Evolutionary conservation across 2,113 vertebrate genomes (phyloP), one percentile per base, ranked within the genome.

Genomic region (Egretta garzetta): DNA sequence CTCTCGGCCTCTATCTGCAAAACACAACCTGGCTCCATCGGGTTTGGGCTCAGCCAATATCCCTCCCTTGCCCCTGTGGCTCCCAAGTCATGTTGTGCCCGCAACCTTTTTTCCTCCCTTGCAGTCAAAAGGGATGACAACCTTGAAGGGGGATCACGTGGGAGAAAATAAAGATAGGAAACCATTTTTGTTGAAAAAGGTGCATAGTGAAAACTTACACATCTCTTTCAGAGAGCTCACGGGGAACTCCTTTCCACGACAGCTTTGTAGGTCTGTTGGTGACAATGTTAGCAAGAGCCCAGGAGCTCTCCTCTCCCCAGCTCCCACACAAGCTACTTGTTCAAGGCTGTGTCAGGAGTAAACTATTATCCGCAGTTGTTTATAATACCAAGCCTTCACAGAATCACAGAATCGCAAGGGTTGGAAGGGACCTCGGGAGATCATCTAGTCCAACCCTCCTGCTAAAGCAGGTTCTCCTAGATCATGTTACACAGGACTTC

Each of bases 71-170:
- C 12, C 14, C 6, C 7, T 2, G 0, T 14, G 20, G 30, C 73
- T 70, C 71, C 12, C 9, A 14, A 33, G 33, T 18, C 41, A 55
- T 0, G 1, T 27, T 41, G 8, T 0, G 0, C 8, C 13, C 1
- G 0, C 66, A 90, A 30, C 9, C 60, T 41, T 80, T 82, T 53
- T 66, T 79, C 24, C 20, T 83, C 45, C 53, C 28, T 72, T 74
- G 58, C 14, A 43, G 23, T 59, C 27, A 52, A 71, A 79, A 91
- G 6, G 5, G 43, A 68, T 39, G 3, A 76, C 5, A 5, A 43
- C 32, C 33, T n/a, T 27, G 7, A 58, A 74, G 28, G 7, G 5
- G 18, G 45, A n/a, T 53, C 6, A 2, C 4, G 6, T 2, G 10
- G 33, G 21, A 23, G 3, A 14, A 92, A 79, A 83, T 52, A 1